Percentiles rank a stretch among this genome's conserved stretches.
Conservation (phyloP, 2,113 vertebrate species). For the Macrotis lagotis region DNA sequence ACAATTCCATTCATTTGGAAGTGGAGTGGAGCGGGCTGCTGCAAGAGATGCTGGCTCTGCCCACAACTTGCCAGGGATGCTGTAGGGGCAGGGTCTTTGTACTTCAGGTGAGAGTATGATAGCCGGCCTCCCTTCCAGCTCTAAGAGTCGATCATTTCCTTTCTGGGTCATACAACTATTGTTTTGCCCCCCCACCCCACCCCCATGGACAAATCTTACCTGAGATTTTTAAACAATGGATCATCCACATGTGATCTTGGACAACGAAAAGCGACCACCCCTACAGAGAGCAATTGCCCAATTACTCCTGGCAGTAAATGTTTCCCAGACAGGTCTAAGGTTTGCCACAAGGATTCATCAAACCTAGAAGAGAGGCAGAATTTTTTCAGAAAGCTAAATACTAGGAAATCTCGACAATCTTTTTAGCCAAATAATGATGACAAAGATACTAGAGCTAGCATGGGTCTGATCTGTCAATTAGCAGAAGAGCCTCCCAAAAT, state of each 20-base stretch:
- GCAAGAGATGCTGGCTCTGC: too few relatives aligned
- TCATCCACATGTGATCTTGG: constrained; percentile 89
- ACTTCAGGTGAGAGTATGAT: not conserved
- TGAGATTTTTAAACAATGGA: constrained; percentile 80
- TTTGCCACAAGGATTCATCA: constrained; percentile 95
- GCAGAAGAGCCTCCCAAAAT: not conserved
- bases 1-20: not conserved
- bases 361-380: constrained; percentile 82
- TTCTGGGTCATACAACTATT: not conserved
- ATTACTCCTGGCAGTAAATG: constrained; percentile 85
- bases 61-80: not conserved
- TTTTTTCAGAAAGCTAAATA: not conserved
- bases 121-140: not conserved
- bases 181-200: not conserved
- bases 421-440: not conserved
- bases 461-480: not conserved
- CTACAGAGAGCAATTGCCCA: constrained; percentile 86
- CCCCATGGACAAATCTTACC: constrained; percentile 82
- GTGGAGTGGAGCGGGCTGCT: not conserved
- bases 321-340: constrained; percentile 89
- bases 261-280: constrained; percentile 90
- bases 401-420: fast-evolving
- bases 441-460: not conserved
- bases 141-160: not conserved
- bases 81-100: too few relatives aligned